Base-by-base conservation (phyloP, 2,797 vertebrate species). In the Centroberyx gerrardi region DNA sequence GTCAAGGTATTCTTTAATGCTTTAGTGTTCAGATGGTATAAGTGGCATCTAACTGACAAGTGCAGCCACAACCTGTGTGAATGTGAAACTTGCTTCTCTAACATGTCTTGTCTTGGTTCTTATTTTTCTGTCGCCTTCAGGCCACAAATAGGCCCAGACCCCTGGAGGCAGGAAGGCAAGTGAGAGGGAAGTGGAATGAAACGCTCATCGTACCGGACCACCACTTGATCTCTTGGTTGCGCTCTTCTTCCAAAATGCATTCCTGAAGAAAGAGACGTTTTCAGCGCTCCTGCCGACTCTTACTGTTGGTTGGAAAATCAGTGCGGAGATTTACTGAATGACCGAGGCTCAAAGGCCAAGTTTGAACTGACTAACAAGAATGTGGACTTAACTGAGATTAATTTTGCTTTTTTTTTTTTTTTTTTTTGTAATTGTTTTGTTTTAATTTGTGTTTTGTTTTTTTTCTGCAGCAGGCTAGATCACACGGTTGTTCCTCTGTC, bases 221-320 rank as follows among this genome's bases (percentile, higher is more conserved):
- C 40, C 69, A 8, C 71, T n/a, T 18, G 12, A 1, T 0, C 63
- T 62, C 48, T 31, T 0, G 14, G 31, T 68, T 62, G 70, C 61
- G 66, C 68, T 78, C 22, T 42, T 42, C 46, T 64, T 33, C 33
- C 33, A 36, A 38, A 62, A 67, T 46, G 46, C 85, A 85, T 83
- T 87, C 86, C 78, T 62, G 76, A 74, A 51, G 74, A 53, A 59
- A 33, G 64, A 76, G 29, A n/a, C 2, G 51, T 52, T 12, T 18
- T 8, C 51, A 10, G 6, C 1, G n/a, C 46, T 71, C 51, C 52
- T 42, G 59, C 33, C 46, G 38, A 76, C 40, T 44, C 18, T 31
- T 2, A 46, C 18, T 18, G 12, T 48, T 13, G 14, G 31, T 27
- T 7, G 29, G 33, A 18, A 56, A 76, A 76, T 17, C 49, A 29